These are phyloP conservation scores for Xiphorhynchus elegans DNA, from an alignment of 2,113 vertebrate genomes.

Conservation along the genomic window DNA sequence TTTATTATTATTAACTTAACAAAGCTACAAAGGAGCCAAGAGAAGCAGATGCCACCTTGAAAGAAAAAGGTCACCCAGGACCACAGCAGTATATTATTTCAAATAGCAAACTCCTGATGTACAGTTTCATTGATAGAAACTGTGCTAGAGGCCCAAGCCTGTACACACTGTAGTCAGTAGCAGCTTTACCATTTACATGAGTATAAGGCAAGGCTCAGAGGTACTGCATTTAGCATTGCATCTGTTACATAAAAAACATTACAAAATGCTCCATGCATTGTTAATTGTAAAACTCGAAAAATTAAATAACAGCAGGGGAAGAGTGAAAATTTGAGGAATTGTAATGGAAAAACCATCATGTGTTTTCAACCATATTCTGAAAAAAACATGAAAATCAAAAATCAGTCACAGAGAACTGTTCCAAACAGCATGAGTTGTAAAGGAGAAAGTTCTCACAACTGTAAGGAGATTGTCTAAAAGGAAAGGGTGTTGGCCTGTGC, in stretches of 20 bases:
- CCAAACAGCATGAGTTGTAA: background rate
- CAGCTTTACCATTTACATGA: background rate
- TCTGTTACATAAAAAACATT: background rate
- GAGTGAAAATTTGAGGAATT: background rate
- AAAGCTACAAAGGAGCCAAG: background rate
- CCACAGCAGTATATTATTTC: background rate
- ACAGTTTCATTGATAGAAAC: background rate
- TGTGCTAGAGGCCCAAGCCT: background rate
- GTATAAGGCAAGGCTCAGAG: background rate
- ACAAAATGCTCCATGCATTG: background rate
- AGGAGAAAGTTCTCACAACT: background rate
- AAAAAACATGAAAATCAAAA: background rate
- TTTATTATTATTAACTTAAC: background rate
- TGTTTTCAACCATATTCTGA: background rate
- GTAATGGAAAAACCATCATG: background rate
- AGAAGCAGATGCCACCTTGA: background rate
- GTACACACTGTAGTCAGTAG: background rate
- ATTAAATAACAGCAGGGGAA: background rate
- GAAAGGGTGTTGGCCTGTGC: background rate
- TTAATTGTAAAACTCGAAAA: background rate
- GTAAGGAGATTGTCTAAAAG: background rate
- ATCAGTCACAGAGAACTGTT: background rate
- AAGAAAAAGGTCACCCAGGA: background rate
- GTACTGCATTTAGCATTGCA: background rate
- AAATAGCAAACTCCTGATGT: background rate